A percentile compares a stretch with the other conserved stretches of the same genome.
Evolutionary conservation across 1,140 invertebrate species (phyloP).

Genomic region (Solenopsis fugax): DNA sequence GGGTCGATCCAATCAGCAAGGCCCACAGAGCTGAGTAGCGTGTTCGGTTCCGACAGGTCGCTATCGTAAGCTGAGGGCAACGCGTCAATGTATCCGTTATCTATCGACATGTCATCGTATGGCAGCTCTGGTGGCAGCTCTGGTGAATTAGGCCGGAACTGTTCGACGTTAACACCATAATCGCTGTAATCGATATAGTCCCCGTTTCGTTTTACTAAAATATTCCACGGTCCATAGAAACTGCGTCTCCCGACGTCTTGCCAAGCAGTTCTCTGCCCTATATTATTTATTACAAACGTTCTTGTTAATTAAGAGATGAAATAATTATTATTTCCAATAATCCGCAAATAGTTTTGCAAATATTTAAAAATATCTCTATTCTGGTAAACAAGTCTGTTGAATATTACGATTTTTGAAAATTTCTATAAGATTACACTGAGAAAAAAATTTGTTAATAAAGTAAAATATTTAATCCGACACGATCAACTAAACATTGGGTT

Average conservation of each 20-base stretch:
- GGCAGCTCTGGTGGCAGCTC: background rate
- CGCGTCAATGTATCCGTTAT: conserved; percentile 39
- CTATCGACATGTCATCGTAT: conserved; percentile 25
- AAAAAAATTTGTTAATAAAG: no score
- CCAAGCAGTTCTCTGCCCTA: background rate
- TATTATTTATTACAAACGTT: background rate
- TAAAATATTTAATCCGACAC: no score
- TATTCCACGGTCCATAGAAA: conserved; percentile 40
- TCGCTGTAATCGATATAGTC: conserved; percentile 61
- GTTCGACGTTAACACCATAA: conserved; percentile 49
- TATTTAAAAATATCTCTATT: background rate
- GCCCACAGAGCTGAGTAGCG: conserved; percentile 25
- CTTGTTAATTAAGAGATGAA: background rate
- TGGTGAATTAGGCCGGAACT: conserved; percentile 50
- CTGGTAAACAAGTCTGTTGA: background rate
- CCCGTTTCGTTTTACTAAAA: conserved; percentile 51
- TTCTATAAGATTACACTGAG: background rate
- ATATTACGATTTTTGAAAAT: background rate
- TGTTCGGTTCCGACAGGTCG: conserved; percentile 14
- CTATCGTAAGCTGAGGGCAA: conserved; percentile 26
- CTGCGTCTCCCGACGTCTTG: background rate
- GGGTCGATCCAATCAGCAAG: conserved; percentile 54
- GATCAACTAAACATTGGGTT: no score
- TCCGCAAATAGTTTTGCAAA: background rate
- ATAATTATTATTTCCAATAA: background rate